Evolutionary conservation across 2,888 invertebrate genomes (phyloP), one percentile per base, ranked within the genome.

Genomic region (Capitulum mitella): DNA sequence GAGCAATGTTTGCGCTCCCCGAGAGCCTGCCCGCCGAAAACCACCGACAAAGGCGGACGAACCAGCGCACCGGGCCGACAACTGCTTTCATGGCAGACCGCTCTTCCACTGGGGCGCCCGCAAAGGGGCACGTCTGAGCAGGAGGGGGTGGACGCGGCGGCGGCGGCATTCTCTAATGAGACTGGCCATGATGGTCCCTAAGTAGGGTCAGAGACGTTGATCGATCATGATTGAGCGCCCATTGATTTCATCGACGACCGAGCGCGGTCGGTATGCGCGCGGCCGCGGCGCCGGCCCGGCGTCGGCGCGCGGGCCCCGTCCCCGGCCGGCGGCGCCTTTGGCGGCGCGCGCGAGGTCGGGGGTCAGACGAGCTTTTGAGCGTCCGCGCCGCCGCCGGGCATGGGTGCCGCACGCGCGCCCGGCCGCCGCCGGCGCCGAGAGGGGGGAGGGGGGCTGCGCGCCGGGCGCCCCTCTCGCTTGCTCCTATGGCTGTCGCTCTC

Each of bases 121-220:
- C 64, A 5, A 29, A 29, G 58, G 3, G 10, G 37, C 40, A 12
- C 10, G 6, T 22, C 34, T 26, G 70, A n/a, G 37, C 40, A 37
- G 40, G 70, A 40, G 26, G 10, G 34, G 70, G 34, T 16, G 34
- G 16, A 22, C 40, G 40, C 70, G 70, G 29, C 58, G n/a, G 12
- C 70, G 70, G 70, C 70, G 37, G 40, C 40, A 40, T 70, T 70
- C 70, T 70, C 70, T 70, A 70, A 70, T 70, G 70, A 70, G 40
- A 37, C 19, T n/a, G 70, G 70, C 26, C 70, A 70, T 70, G 70
- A 70, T 70, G 70, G 70, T 6, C 70, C 70, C 37, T 70, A 70
- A 70, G 70, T 70, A 70, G 76, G 76, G 76, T 76, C 76, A 46
- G 76, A 43, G 76, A 76, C 76, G 29, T 46, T 76, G 76, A 76